A percentile compares a stretch with the other conserved stretches of the same genome.
Conservation (phyloP, 2,113 vertebrate species). For the Carettochelys insculpta region DNA sequence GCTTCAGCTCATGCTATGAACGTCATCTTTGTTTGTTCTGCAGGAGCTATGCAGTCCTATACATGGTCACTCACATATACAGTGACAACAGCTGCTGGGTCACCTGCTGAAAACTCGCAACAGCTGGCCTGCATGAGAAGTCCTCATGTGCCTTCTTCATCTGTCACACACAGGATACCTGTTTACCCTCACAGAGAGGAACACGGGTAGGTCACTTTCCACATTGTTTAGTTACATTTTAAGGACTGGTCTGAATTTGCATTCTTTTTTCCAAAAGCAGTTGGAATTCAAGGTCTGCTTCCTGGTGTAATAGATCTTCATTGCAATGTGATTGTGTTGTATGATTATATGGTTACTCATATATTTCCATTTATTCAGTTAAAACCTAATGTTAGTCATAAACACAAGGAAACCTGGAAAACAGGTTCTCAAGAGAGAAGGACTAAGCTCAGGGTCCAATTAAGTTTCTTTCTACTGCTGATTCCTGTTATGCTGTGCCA, state of each 20-base stretch:
- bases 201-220: constrained; percentile 83
- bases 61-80: constrained; percentile 99
- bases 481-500: neutral
- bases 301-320: neutral
- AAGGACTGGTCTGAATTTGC: neutral
- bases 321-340: neutral
- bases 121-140: constrained; percentile 95
- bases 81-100: constrained; percentile 93
- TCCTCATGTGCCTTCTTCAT: constrained; percentile 83
- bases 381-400: neutral
- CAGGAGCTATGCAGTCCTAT: constrained; percentile 98
- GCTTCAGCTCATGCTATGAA: accelerated
- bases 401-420: neutral
- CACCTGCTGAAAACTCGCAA: constrained; percentile 87
- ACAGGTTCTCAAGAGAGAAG: constrained; percentile 5
- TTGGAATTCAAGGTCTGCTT: neutral
- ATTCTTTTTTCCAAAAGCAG: neutral
- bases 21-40: constrained; percentile 63
- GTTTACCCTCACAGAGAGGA: constrained; percentile 96
- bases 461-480: neutral
- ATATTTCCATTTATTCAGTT: neutral
- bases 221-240: neutral
- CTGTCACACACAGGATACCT: constrained; percentile 90
- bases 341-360: neutral
- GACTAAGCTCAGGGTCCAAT: neutral